phyloP scores from a whole-genome alignment of 2,113 vertebrate species.

The Tylochromis polylepis region DNA sequence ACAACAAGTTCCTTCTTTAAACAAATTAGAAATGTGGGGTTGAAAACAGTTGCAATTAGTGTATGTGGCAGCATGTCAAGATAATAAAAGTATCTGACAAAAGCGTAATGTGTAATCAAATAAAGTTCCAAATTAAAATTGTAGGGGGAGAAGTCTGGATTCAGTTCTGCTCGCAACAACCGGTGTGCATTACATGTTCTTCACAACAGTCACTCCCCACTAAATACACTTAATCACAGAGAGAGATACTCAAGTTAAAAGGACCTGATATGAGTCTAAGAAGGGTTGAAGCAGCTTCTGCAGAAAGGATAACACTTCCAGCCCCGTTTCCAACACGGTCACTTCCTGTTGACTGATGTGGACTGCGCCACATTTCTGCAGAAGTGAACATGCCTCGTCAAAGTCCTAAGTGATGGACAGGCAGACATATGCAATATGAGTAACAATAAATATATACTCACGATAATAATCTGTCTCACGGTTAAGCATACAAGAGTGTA shows the following conservation, averaged over 20 bases:
- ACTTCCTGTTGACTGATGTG: conserved; percentile 71
- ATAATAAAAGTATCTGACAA: neutral
- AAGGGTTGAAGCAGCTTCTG: conserved; percentile 83
- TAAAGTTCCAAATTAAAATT: neutral
- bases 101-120: neutral
- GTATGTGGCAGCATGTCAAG: neutral
- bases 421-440: neutral
- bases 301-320: conserved; percentile 75
- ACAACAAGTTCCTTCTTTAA: neutral
- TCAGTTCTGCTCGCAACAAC: neutral
- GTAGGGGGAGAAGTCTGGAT: neutral
- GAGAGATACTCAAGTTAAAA: neutral
- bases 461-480: neutral
- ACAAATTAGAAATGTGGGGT: neutral
- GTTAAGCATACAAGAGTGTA: neutral
- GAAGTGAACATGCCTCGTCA: conserved; percentile 85
- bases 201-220: neutral
- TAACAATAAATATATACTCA: neutral
- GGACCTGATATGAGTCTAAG: conserved; percentile 87
- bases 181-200: rapidly evolving
- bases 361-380: conserved; percentile 80
- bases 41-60: neutral
- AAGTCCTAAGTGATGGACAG: conserved; percentile 80
- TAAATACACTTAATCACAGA: neutral
- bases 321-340: conserved; percentile 67